Evolutionary conservation across 1,140 invertebrate genomes (phyloP).

Genomic region (Chrysoperla carnea): DNA sequence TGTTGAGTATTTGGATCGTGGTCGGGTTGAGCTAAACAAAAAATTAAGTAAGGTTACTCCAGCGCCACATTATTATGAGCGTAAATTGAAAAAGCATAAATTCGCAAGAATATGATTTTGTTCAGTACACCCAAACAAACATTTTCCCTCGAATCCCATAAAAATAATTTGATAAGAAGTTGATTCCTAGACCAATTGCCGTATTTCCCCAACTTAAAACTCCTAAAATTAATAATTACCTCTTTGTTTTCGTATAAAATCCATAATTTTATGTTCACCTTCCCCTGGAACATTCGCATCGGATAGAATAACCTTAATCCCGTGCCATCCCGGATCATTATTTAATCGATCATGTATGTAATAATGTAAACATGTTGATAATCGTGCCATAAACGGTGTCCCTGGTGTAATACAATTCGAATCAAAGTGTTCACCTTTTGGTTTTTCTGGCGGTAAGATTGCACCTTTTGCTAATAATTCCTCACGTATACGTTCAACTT

Average conservation of each 20-base stretch:
- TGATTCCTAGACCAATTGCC: background rate
- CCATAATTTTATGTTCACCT: conserved; percentile 99
- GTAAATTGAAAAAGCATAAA: too few species aligned
- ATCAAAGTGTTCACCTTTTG: conserved; percentile 88
- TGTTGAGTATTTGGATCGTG: conserved; percentile 98
- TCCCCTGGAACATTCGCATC: conserved; percentile 98
- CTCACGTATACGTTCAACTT: conserved; percentile 60
- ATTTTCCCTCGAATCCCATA: too few species aligned
- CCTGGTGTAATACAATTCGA: conserved; percentile 98
- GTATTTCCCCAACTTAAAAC: too few species aligned
- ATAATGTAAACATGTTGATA: conserved; percentile 89
- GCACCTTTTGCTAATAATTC: conserved; percentile 60
- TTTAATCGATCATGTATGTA: conserved; percentile 92
- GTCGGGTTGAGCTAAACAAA: conserved; percentile 61
- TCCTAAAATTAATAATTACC: too few species aligned
- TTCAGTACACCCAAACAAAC: too few species aligned
- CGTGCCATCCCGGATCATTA: conserved; percentile 88
- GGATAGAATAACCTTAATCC: conserved; percentile 89
- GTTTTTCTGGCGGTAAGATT: conserved; percentile 74
- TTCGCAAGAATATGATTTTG: too few species aligned
- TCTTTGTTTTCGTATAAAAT: conserved; percentile 91
- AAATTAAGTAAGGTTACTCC: conserved; percentile 4
- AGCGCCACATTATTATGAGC: background rate
- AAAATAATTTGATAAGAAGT: background rate
- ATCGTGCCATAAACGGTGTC: conserved; percentile 92